These are phyloP conservation scores for Paelopatides confundens DNA, from an alignment of 53 echinoderm and acorn worm genomes.

Conservation along the genomic window DNA sequence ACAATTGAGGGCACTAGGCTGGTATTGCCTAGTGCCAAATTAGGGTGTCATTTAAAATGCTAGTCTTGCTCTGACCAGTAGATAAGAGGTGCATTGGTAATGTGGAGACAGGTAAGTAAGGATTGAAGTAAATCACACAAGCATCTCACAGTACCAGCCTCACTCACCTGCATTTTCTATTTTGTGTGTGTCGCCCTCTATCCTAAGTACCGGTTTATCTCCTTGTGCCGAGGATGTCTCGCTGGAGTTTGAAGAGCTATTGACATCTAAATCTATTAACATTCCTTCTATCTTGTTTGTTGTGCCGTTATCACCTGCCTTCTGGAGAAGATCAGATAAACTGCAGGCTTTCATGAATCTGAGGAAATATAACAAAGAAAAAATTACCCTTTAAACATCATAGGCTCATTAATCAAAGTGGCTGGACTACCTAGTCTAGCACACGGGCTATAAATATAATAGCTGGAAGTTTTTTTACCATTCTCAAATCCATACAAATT, in stretches of 20 bases:
- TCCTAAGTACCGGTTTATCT: conserved; percentile 68
- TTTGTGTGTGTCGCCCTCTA: conserved; percentile 73
- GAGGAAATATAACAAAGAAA: neutral
- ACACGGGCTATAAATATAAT: neutral
- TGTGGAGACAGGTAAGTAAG: too few species aligned
- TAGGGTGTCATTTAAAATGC: too few species aligned
- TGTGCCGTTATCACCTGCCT: conserved; percentile 59
- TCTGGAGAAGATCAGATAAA: conserved; percentile 86
- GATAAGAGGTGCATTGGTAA: too few species aligned
- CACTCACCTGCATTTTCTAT: conserved; percentile 92
- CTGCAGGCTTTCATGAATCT: conserved; percentile 94
- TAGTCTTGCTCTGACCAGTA: too few species aligned
- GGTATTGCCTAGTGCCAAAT: too few species aligned
- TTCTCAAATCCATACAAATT: too few species aligned
- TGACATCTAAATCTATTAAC: conserved; percentile 82
- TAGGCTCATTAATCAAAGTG: neutral
- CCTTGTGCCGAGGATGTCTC: conserved; percentile 63
- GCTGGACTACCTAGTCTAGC: too few species aligned
- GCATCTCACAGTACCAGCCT: too few species aligned
- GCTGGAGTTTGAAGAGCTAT: conserved; percentile 58
- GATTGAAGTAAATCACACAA: too few species aligned
- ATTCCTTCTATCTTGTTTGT: conserved; percentile 74
- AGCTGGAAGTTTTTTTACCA: too few species aligned
- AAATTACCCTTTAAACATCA: too few species aligned
- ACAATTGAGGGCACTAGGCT: too few species aligned